Evolutionary conservation across 92 coral and sea anemone genomes (phyloP), one percentile per base, ranked within the genome.

Genomic region (Palythoa grandis): DNA sequence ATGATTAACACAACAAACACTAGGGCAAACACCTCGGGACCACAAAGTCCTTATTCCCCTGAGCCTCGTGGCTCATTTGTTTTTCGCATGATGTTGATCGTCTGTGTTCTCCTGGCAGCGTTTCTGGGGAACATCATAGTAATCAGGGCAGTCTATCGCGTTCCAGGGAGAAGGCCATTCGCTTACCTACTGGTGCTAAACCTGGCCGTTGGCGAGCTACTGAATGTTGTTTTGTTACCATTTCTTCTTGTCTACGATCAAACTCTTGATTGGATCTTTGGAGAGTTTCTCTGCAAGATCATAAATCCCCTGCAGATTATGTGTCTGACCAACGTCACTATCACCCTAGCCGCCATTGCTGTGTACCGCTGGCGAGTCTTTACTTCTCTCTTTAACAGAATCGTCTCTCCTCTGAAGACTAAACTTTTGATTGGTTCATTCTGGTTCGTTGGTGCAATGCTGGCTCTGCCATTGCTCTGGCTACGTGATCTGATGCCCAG

Each of bases 151-250:
- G 43, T 75, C 23, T 75, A 52, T 23, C 79, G 79, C 2, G 58
- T 43, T 13, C 37, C 38, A 12, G 84, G 72, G 39, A 79, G 57
- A 65, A 92, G 86, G 52, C 95, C 97, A 11, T 88, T 94, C 57
- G 83, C 90, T 38, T 94, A 92, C 54, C 77, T 86, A 67, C 63
- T 94, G 80, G 95, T 94, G 35, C 85, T 92, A 8, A 94, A 88
- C 82, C 76, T 94, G 87, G 97, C 97, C 48, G 92, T 92, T 13
- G 95, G 92, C 13, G 97, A 94, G 50, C 65, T 94, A 16, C 52
- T 94, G 63, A 92, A 91, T n/a, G 87, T 94, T 1, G 11, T 92
- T 2, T 90, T 89, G 69, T 86, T 83, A 9, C 93, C 93, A 4
- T 91, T 93, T 23, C 4, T 82, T 48, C 78, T 93, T 19, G 38